Percentiles rank a stretch among this genome's conserved stretches.
Conservation (phyloP, 2,797 vertebrate genomes). For the Zonotrichia albicollis region DNA sequence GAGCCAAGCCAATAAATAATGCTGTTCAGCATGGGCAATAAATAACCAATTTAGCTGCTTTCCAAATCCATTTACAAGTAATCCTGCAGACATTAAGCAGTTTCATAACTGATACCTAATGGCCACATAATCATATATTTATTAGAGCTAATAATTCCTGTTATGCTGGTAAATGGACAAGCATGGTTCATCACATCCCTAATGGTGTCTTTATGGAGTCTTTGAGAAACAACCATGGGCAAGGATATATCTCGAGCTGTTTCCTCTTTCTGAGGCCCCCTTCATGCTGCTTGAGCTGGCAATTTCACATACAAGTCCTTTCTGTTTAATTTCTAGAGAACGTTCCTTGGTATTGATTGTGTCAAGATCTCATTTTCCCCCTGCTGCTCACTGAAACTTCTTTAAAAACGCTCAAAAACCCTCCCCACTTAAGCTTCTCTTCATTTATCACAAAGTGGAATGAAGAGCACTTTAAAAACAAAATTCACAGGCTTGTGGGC, state of each 20-base stretch:
- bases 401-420: background rate
- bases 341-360: background rate
- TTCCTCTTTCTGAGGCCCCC: background rate
- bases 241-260: background rate
- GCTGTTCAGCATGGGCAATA: constrained; percentile 4
- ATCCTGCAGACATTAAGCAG: constrained; percentile 16
- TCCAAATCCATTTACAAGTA: constrained; percentile 40
- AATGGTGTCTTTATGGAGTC: background rate
- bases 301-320: background rate
- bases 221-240: background rate
- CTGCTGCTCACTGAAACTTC: background rate
- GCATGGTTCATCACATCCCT: background rate
- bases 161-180: background rate
- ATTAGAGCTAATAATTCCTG: constrained; percentile 20
- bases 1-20: constrained; percentile 39
- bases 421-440: background rate
- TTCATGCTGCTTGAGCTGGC: background rate
- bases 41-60: constrained; percentile 37
- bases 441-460: background rate
- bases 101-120: constrained; percentile 35
- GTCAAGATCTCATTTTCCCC: background rate
- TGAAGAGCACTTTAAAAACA: background rate
- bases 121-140: constrained; percentile 36
- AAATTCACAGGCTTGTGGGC: background rate
- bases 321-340: background rate